These are phyloP conservation scores for Brachionus koreanus DNA, from an alignment of 1,140 invertebrate genomes.

Conservation along the genomic window DNA sequence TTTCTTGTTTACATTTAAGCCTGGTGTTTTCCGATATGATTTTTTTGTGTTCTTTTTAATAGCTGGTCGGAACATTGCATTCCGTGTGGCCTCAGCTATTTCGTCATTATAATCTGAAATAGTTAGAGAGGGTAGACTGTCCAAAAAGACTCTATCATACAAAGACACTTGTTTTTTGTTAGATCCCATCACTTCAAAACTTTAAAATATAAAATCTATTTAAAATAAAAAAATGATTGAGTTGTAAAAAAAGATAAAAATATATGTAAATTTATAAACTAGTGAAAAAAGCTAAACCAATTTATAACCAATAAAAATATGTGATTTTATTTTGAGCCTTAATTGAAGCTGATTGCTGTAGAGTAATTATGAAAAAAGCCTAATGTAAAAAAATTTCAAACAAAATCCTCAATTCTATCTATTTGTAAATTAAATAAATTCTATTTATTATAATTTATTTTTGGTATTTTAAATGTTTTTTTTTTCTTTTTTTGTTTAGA, in stretches of 20 bases:
- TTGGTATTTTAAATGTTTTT: background rate
- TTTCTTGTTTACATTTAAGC: background rate
- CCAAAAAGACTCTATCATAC: background rate
- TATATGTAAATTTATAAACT: background rate
- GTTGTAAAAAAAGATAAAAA: background rate
- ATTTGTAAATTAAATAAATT: background rate
- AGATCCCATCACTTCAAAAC: background rate
- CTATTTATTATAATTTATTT: background rate
- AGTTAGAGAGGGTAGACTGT: background rate
- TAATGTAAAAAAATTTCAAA: background rate
- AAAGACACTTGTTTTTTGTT: background rate
- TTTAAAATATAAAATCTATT: background rate
- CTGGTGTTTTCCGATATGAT: background rate
- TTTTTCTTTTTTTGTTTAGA: background rate
- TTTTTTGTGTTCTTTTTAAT: background rate
- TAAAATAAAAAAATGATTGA: background rate
- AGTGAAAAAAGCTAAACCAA: background rate
- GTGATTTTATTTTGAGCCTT: background rate
- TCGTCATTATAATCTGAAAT: constrained; percentile 11
- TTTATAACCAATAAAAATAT: background rate
- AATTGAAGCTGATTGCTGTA: background rate
- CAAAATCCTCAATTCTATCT: background rate
- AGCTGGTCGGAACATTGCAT: background rate
- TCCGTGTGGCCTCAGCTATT: background rate
- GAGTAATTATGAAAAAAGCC: background rate